phyloP scores from a whole-genome alignment of 30 jellyfish, hydroid and myxozoan species.

The Pelagia noctiluca region DNA sequence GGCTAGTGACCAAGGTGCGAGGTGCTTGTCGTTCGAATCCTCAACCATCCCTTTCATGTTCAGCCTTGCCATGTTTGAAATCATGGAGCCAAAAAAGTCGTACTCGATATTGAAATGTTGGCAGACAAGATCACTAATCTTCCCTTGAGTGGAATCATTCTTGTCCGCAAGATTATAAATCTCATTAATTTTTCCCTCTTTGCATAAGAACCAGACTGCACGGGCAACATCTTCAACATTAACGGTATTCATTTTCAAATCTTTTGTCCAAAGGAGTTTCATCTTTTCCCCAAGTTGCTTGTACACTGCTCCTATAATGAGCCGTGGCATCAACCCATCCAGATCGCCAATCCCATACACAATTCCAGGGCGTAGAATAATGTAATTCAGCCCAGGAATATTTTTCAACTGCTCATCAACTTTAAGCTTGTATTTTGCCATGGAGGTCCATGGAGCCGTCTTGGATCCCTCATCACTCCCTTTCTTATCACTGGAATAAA shows the following conservation, averaged over 20 bases:
- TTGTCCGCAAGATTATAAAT: constrained; percentile 89
- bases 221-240: constrained; percentile 91
- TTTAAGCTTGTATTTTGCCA: constrained; percentile 78
- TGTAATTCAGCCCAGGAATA: constrained; percentile 78
- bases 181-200: constrained; percentile 70
- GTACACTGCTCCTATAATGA: constrained; percentile 93
- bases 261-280: constrained; percentile 98
- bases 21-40: constrained; percentile 94
- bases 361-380: constrained; percentile 87
- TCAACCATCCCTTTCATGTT: constrained; percentile 85
- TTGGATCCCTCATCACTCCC: constrained; percentile 85
- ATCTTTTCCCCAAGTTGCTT: constrained; percentile 90
- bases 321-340: constrained; percentile 88
- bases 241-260: constrained; percentile 88
- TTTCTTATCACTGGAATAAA: constrained; percentile 90
- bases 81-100: constrained; percentile 87
- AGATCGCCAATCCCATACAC: constrained; percentile 91
- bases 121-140: constrained; percentile 86
- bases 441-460: constrained; percentile 88
- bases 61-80: constrained; percentile 93
- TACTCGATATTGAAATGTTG: constrained; percentile 80
- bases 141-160: constrained; percentile 88
- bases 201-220: constrained; percentile 89
- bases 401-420: constrained; percentile 78
- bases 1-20: constrained; percentile 98